Conservation (phyloP, 2,888 invertebrate genomes). For the Chalcosyrphus nemorum region DNA sequence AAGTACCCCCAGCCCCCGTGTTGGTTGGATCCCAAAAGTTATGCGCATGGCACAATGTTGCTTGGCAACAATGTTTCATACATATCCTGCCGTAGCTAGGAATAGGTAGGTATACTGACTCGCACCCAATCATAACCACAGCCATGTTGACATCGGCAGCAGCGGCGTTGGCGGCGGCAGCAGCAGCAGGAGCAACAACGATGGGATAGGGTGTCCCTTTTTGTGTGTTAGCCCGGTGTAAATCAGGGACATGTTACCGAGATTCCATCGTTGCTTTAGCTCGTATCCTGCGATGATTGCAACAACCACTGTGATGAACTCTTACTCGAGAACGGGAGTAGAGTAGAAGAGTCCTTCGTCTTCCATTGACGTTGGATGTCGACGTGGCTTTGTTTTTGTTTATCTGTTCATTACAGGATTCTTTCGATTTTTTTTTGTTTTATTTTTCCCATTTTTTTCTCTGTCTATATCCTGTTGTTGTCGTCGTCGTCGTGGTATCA, state of each 20-base stretch:
- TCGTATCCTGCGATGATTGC: constrained; percentile 68
- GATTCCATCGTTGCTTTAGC: constrained; percentile 50
- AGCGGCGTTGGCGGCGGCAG: neutral
- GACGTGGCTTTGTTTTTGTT: constrained; percentile 72
- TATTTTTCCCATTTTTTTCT: constrained; percentile 29
- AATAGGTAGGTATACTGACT: neutral
- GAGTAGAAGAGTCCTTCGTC: constrained; percentile 34
- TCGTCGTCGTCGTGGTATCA: constrained; percentile 15
- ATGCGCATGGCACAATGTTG: constrained; percentile 70
- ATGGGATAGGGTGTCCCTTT: constrained; percentile 42
- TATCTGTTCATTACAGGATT: constrained; percentile 72
- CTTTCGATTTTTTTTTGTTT: constrained; percentile 27
- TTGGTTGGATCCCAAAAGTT: neutral
- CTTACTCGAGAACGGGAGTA: constrained; percentile 9
- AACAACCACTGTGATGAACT: constrained; percentile 64
- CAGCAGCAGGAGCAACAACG: neutral
- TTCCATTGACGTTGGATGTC: constrained; percentile 51
- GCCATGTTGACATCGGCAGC: constrained; percentile 65
- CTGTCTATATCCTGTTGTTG: constrained; percentile 8
- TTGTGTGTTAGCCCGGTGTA: constrained; percentile 59
- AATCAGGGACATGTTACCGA: constrained; percentile 72
- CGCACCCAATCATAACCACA: constrained; percentile 57
- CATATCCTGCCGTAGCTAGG: constrained; percentile 18
- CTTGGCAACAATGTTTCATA: constrained; percentile 71
- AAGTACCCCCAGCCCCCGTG: constrained; percentile 27